Evolutionary conservation across 1,140 invertebrate genomes (phyloP), one percentile per base, ranked within the genome.

Genomic region (Antheraea mylitta): DNA sequence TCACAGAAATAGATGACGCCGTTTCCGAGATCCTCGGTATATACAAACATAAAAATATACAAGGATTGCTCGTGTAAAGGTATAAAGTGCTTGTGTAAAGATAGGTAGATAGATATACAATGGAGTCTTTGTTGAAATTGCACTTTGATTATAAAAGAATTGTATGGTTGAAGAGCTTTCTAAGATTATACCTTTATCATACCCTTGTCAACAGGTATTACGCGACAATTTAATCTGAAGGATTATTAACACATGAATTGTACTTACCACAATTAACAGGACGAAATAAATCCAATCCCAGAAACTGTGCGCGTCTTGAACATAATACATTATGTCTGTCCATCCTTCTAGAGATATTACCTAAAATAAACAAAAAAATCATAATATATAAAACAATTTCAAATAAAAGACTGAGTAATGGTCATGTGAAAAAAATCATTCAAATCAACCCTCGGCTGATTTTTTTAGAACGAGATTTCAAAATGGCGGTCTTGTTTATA

Each of bases 231-330:
- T 65, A 19, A 48, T 18, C 64, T 48, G 18, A 8, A n/a, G 37
- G 18, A 58, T 45, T 67, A 64, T 36, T 38, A 64, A 69, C 36
- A 62, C 13, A n/a, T 1, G 53, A 36, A 73, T 13, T n/a, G 13
- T 37, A 83, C 97, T 96, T 95, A 99, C 98, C 92, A 99, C 99
- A 95, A 99, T 99, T 63, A 99, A 94, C 70, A 99, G 94, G 59
- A 99, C 99, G 93, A 99, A 99, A 93, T 99, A 99, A 74, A 99
- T 98, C 98, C 99, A 99, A 89, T 99, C 99, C 99, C 99, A 99
- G 90, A 99, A 99, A 62, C 99, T 99, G 93, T 99, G 99, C 67
- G 99, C 98, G 90, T 99, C 99, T 94, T 99, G 99, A 19, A 99
- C 97, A 89, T 99, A 99, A 89, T 97, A 98, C 99, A 99, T 99